Evolutionary conservation across 2,797 vertebrate species (phyloP), one percentile per base, ranked within the genome.

Genomic region (Phoxinus dragarum): DNA sequence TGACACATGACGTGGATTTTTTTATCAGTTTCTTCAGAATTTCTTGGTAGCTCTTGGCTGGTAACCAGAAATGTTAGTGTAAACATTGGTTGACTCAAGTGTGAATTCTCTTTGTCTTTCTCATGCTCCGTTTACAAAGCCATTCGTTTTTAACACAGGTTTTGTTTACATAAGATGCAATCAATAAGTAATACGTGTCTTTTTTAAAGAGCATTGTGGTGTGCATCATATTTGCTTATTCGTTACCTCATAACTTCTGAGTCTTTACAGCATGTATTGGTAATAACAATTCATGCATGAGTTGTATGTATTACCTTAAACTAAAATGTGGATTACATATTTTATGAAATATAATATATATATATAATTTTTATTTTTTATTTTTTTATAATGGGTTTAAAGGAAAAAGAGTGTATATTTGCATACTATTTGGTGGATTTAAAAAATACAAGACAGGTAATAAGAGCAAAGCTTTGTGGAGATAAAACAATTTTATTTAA

Each of bases 11-110:
- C 31, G 36, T 27, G 23, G 31, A 54, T 36, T 12, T 17, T 69
- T 38, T 77, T 17, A 36, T 68, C 74, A 42, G 52, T 11, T 59
- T 84, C 74, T 59, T 47, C 5, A 11, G 74, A 77, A 56, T 59
- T 68, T 59, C 64, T 54, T 27, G 16, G 8, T 34, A 68, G 67
- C 79, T 54, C 5, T 27, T n/a, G 12, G 2, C 38, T 34, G 19
- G 19, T 49, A 21, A 64, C 11, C 44, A 31, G 17, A 12, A 21
- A 64, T 44, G 17, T 12, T 64, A 10, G 7, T 64, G 40, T 47
- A 64, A 79, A 44, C 40, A 64, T 79, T 17, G 27, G 56, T 44
- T 42, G n/a, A 64, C 31, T 54, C 1, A 0, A 69, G 34, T 54
- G 31, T 19, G 12, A 81, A 69, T 68, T 19, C 0, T n/a, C 21